Evolutionary conservation across 2,797 vertebrate species (phyloP).

Genomic region (Pantherophis vulpinus): DNA sequence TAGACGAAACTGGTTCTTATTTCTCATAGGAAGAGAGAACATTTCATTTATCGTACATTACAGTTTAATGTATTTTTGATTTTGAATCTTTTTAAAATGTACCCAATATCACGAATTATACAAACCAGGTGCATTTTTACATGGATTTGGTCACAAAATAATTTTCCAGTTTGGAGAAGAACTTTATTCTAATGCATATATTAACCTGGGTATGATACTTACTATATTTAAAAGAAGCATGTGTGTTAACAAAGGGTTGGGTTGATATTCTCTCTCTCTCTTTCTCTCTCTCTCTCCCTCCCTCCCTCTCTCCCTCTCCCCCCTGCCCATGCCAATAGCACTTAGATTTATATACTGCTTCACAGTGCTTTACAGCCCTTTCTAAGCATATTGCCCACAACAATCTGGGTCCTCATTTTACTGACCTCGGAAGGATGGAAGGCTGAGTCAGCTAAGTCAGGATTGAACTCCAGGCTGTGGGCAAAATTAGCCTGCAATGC

Average conservation of each 20-base stretch:
- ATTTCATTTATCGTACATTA: not conserved
- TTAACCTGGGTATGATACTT: not conserved
- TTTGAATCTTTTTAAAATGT: not conserved
- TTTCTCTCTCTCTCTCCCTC: too few species aligned
- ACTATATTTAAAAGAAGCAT: not conserved
- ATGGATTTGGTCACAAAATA: not conserved
- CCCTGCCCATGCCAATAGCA: not conserved
- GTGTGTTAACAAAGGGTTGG: not conserved
- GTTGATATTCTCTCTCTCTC: not conserved
- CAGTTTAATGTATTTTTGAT: not conserved
- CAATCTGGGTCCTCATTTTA: not conserved
- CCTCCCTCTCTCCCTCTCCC: too few species aligned
- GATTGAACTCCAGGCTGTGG: not conserved
- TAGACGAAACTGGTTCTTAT: not conserved
- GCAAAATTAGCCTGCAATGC: not conserved
- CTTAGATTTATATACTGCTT: not conserved
- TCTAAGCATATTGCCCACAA: not conserved
- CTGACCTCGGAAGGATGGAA: not conserved
- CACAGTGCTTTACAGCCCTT: not conserved
- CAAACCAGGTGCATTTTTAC: not conserved
- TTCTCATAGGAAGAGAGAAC: not conserved
- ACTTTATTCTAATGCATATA: not conserved
- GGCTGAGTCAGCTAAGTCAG: not conserved
- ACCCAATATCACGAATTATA: not conserved
- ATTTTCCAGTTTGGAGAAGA: not conserved